Percentiles rank a stretch among this genome's conserved stretches.
Conservation (phyloP, 2,113 vertebrate species). For the Scomber scombrus region DNA sequence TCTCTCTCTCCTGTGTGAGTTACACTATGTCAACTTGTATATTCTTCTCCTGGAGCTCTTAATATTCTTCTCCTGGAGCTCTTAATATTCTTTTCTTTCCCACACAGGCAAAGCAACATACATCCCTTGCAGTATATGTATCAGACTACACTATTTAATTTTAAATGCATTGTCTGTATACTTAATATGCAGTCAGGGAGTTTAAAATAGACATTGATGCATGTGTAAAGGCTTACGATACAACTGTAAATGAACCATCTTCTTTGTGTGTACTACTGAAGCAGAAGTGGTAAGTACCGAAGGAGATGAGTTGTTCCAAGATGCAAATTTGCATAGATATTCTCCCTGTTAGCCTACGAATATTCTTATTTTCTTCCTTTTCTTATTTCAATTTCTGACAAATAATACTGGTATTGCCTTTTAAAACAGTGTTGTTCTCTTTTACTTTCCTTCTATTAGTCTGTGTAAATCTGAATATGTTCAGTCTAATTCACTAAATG, state of each 20-base stretch:
- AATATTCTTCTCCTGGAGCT: too few relatives aligned
- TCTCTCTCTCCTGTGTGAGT: not conserved
- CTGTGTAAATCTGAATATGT: not conserved
- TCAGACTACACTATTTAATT: not conserved
- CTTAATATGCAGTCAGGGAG: too few relatives aligned
- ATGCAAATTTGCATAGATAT: not conserved
- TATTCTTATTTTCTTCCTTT: not conserved
- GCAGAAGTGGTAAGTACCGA: conserved; percentile 16
- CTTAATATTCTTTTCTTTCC: not conserved
- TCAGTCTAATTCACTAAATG: not conserved
- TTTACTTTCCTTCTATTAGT: not conserved
- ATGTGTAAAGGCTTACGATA: not conserved
- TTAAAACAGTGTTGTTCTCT: not conserved
- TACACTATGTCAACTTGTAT: not conserved
- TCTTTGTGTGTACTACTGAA: not conserved
- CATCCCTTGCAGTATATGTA: not conserved
- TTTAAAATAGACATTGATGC: not conserved
- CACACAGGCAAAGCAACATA: not conserved
- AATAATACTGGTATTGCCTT: not conserved
- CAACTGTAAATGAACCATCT: not conserved
- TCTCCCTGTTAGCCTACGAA: not conserved
- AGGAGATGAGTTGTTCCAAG: conserved; percentile 6
- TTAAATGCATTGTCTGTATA: not conserved
- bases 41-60: not conserved
- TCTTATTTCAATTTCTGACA: not conserved